Conservation (phyloP, 2,113 vertebrate genomes). For the Hemibagrus wyckioides region DNA sequence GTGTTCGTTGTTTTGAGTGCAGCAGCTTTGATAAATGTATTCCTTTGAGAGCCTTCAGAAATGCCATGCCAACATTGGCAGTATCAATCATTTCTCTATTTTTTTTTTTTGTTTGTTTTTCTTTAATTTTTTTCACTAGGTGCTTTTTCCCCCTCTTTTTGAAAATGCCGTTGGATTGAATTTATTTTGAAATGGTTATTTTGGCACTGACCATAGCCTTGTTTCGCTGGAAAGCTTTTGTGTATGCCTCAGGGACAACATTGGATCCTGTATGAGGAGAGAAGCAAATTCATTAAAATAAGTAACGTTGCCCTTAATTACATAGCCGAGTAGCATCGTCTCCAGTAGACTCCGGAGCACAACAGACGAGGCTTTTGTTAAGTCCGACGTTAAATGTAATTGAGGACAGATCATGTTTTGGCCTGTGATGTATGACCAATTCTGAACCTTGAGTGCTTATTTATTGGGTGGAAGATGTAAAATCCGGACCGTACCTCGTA, state of each 20-base stretch:
- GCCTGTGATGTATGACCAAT: constrained; percentile 18
- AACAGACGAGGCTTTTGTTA: constrained; percentile 41
- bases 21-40: constrained; percentile 14
- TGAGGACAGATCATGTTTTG: constrained; percentile 46
- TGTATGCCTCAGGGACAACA: constrained; percentile 58
- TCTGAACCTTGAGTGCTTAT: constrained; percentile 35
- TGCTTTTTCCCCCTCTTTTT: constrained; percentile 3
- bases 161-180: constrained; percentile 66
- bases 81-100: constrained; percentile 63
- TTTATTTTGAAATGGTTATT: constrained; percentile 65
- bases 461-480: constrained; percentile 34
- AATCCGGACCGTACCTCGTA: constrained; percentile 3
- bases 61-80: constrained; percentile 35
- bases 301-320: constrained; percentile 51
- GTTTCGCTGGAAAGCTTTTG: constrained; percentile 59
- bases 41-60: constrained; percentile 35
- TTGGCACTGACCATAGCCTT: constrained; percentile 59
- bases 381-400: constrained; percentile 45
- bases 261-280: constrained; percentile 53
- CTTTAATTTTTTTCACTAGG: neutral
- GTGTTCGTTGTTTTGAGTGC: neutral
- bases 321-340: constrained; percentile 39
- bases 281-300: constrained; percentile 57
- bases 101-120: constrained; percentile 63
- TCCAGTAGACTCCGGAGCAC: neutral